Percentiles rank a stretch among this genome's conserved stretches.
Evolutionary conservation across 2,797 vertebrate species (phyloP).

Genomic region (Hybognathus amarus): DNA sequence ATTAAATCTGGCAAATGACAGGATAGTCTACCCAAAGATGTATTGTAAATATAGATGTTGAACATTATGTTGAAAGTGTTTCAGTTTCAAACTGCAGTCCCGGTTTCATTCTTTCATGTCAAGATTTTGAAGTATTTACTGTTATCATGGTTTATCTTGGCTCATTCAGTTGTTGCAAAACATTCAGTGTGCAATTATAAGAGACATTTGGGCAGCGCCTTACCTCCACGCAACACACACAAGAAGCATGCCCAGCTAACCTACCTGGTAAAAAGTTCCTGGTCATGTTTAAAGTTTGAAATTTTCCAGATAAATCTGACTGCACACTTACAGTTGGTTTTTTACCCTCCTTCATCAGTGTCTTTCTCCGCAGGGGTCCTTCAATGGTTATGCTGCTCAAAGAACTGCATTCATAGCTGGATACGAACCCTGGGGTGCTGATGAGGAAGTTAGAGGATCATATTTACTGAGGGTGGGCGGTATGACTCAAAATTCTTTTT

Average conservation of each 20-base stretch:
- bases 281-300: background rate
- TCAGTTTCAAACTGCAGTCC: too few species aligned
- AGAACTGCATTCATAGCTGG: conserved; percentile 82
- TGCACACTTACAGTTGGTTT: conserved; percentile 86
- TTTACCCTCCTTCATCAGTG: conserved; percentile 91
- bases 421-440: conserved; percentile 77
- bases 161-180: background rate
- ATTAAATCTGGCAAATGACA: background rate
- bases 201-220: too few species aligned
- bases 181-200: background rate
- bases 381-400: conserved; percentile 84
- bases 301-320: background rate
- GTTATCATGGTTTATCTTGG: background rate
- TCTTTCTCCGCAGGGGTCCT: conserved; percentile 90
- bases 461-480: too few species aligned
- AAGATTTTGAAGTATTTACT: too few species aligned
- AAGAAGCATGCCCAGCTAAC: too few species aligned
- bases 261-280: background rate
- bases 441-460: background rate
- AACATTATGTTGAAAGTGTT: background rate
- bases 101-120: too few species aligned
- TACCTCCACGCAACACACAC: too few species aligned
- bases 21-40: background rate
- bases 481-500: too few species aligned
- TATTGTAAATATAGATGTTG: background rate